Evolutionary conservation across 2,888 invertebrate species (phyloP), one percentile per base, ranked within the genome.

Genomic region (Steromphala cineraria): DNA sequence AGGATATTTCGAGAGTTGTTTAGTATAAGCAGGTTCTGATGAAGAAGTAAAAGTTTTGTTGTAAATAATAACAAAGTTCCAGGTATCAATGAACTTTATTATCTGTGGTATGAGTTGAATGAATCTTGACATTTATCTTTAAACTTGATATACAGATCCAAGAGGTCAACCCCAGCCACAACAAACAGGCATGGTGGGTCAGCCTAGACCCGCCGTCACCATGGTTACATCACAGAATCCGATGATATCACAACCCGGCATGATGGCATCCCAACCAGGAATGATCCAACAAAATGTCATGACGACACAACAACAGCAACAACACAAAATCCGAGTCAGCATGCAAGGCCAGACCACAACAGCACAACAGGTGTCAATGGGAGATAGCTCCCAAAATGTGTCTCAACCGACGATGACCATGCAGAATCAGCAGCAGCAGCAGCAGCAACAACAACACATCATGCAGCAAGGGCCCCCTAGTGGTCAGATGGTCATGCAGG

Each of bases 401-500:
- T 76, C 17, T 19, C 82, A 74, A 78, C 81, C 76, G 10, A 7
- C 78, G 17, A 40, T 78, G 21, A 67, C 81, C 8, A 81, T 83
- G 81, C 80, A 40, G 3, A 28, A 71, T 2, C 77, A 74, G 40
- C 79, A 80, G 62, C 46, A 52, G 53, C 75, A 46, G 52, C 36
- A n/a, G n/a, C 77, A 74, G 40, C 79, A 80, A 53, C 46, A 52
- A 24, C 75, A 46, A 19, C 36, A n/a, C 24, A 21, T 46, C 31
- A 46, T 24, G 56, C 71, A 52, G 74, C 74, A 56, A 15, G 81
- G 67, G 0, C 75, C 78, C 5, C 55, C 19, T 13, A 80, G 67
- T 15, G 81, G 78, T 2, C 84, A 82, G 56, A 74, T 71, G n/a
- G 80, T 53, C 4, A 80, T 83, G 24, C 79, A 79, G 3, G 81